phyloP scores from a whole-genome alignment of 2,113 vertebrate genomes.

The Echinops telfairi region DNA sequence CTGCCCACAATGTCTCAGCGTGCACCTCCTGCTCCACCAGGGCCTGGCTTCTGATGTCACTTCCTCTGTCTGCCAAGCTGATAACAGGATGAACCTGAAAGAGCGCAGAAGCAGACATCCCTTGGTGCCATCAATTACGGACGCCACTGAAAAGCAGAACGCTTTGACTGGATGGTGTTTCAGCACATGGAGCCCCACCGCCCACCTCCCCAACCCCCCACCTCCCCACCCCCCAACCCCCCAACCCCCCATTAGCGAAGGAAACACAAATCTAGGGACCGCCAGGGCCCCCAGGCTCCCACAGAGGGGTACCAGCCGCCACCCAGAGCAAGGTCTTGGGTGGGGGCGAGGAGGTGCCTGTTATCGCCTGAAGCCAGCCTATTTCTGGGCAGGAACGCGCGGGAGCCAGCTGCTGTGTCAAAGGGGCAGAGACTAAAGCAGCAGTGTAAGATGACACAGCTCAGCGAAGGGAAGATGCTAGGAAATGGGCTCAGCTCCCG shows the following conservation, averaged over 20 bases:
- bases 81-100: conserved; percentile 83
- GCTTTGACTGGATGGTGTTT: conserved; percentile 47
- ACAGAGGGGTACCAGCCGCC: conserved; percentile 75
- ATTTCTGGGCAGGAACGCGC: conserved; percentile 83
- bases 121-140: conserved; percentile 68
- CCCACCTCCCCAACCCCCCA: too few relatives aligned
- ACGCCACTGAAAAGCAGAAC: neutral
- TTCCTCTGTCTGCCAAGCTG: conserved; percentile 63
- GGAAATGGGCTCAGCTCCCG: conserved; percentile 77
- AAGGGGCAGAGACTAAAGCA: conserved; percentile 90
- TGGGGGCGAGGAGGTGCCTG: conserved; percentile 89
- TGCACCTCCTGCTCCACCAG: conserved; percentile 75
- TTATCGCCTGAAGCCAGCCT: conserved; percentile 88
- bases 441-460: conserved; percentile 86
- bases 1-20: too few relatives aligned
- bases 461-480: conserved; percentile 82
- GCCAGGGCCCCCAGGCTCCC: conserved; percentile 79
- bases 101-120: conserved; percentile 78
- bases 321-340: conserved; percentile 82
- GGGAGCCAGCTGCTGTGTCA: conserved; percentile 89
- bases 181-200: neutral
- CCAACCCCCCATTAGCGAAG: too few relatives aligned
- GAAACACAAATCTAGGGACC: conserved; percentile 69
- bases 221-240: too few relatives aligned
- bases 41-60: conserved; percentile 70